Conservation (phyloP, 2,888 invertebrate species). For the Tetrapedia diversipes region DNA sequence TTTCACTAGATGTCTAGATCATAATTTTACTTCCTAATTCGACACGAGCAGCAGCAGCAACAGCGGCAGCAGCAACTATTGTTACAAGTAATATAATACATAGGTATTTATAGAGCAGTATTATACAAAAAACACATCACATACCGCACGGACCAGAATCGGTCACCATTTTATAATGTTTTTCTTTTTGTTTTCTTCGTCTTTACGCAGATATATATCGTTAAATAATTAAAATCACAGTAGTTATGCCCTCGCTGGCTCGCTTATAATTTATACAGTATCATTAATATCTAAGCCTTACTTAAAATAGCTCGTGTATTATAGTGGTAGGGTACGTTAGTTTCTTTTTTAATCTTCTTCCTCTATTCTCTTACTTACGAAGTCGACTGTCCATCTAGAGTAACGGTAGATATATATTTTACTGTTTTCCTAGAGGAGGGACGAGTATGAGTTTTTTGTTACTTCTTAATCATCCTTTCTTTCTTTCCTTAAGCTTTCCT, state of each 20-base stretch:
- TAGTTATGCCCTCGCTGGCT: slow-evolving; percentile 83
- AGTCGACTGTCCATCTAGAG: slow-evolving; percentile 64
- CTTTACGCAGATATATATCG: slow-evolving; percentile 75
- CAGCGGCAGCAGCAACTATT: slow-evolving; percentile 79
- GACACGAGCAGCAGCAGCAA: slow-evolving; percentile 71
- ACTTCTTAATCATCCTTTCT: neutral
- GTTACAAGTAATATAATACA: slow-evolving; percentile 82
- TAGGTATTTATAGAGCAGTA: slow-evolving; percentile 82
- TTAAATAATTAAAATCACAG: slow-evolving; percentile 83
- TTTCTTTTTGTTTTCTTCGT: slow-evolving; percentile 68
- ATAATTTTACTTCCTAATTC: slow-evolving; percentile 70
- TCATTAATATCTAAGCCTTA: slow-evolving; percentile 80
- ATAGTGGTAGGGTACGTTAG: slow-evolving; percentile 70
- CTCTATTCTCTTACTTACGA: slow-evolving; percentile 49
- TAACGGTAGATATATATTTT: slow-evolving; percentile 60
- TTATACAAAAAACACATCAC: slow-evolving; percentile 83
- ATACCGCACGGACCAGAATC: slow-evolving; percentile 79
- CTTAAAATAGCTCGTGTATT: slow-evolving; percentile 78
- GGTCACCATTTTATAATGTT: slow-evolving; percentile 73
- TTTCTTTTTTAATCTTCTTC: slow-evolving; percentile 47
- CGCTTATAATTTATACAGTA: slow-evolving; percentile 81
- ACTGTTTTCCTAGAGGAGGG: slow-evolving; percentile 63
- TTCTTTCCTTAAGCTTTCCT: neutral
- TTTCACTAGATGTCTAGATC: slow-evolving; percentile 65
- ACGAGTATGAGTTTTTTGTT: slow-evolving; percentile 48